Conservation (phyloP, 2,113 vertebrate species). For the Paralichthys olivaceus region DNA sequence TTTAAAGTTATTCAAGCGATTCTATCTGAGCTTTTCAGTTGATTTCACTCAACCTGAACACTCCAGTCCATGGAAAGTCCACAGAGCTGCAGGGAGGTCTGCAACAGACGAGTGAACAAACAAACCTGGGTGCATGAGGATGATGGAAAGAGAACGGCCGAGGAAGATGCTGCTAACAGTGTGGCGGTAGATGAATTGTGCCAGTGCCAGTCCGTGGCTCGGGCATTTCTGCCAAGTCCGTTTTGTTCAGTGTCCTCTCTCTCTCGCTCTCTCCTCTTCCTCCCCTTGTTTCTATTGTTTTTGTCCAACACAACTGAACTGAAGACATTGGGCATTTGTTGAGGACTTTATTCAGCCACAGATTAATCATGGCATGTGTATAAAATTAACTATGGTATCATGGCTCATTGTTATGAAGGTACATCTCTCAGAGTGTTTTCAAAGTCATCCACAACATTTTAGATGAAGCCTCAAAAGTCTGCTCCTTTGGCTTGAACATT, state of each 20-base stretch:
- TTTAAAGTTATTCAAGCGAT: conserved; percentile 11
- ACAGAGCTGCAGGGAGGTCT: conserved; percentile 43
- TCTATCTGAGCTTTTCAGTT: conserved; percentile 19
- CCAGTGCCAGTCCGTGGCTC: background rate
- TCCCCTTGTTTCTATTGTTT: background rate
- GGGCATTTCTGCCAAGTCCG: conserved; percentile 20
- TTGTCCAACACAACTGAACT: no score
- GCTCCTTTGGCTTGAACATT: no score
- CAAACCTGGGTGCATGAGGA: no score
- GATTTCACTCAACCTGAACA: conserved; percentile 38
- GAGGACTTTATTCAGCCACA: no score
- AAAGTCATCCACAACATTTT: no score
- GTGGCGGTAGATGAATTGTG: conserved; percentile 42
- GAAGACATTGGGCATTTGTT: no score
- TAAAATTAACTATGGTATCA: no score
- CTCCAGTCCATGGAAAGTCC: conserved; percentile 9
- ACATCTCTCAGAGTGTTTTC: no score
- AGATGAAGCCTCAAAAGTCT: no score
- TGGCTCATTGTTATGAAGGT: no score
- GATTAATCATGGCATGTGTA: no score
- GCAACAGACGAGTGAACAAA: conserved; percentile 1
- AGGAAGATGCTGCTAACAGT: conserved; percentile 38
- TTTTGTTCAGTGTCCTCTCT: conserved; percentile 27
- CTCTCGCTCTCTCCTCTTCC: background rate
- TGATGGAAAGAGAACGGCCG: background rate